A percentile compares a stretch with the other conserved stretches of the same genome.
phyloP scores from a whole-genome alignment of 2,113 vertebrate genomes.

The Colius striatus region DNA sequence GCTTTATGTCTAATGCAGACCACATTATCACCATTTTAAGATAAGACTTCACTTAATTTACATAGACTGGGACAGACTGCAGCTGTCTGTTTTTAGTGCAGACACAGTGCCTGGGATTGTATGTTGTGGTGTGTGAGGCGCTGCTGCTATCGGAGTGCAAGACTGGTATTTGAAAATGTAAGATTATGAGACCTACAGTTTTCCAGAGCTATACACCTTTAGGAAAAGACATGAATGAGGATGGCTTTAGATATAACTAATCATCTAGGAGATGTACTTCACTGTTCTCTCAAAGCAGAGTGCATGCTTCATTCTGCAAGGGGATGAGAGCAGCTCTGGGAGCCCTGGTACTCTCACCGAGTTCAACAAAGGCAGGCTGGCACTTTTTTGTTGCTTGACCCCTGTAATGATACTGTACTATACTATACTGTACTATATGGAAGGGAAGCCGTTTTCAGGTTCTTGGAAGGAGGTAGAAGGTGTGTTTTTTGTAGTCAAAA shows the following conservation, averaged over 20 bases:
- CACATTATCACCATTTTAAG: not conserved
- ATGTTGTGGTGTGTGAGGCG: fast-evolving
- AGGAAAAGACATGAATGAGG: not conserved
- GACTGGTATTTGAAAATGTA: not conserved
- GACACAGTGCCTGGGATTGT: fast-evolving
- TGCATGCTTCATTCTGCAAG: not conserved
- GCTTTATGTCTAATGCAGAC: not conserved
- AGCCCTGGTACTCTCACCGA: not conserved
- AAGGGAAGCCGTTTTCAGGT: not conserved
- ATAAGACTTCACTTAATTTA: constrained; percentile 21
- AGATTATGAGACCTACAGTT: not conserved
- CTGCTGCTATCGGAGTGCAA: fast-evolving
- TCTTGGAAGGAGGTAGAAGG: not conserved
- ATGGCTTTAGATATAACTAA: not conserved
- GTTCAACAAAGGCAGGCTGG: not conserved
- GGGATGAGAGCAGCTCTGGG: fast-evolving
- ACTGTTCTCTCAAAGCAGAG: not conserved
- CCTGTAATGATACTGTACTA: not conserved
- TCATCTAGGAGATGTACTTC: not conserved
- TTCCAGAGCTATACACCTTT: not conserved
- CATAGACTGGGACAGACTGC: not conserved
- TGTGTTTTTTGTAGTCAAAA: not conserved
- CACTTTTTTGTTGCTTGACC: not conserved
- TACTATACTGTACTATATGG: not conserved
- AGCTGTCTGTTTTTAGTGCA: not conserved